phyloP scores from a whole-genome alignment of 2,113 vertebrate species.

The Callospermophilus lateralis region DNA sequence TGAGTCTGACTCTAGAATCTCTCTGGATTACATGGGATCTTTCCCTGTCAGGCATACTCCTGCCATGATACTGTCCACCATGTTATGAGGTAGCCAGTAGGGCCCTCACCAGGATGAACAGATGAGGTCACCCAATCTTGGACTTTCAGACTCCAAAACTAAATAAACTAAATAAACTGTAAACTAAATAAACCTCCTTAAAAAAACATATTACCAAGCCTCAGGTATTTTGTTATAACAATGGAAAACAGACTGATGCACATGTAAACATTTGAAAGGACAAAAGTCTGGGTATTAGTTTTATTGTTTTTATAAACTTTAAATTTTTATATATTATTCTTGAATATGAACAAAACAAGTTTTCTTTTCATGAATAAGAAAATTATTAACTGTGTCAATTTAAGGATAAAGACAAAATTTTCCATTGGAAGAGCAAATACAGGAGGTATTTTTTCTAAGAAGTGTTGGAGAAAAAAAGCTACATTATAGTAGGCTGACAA shows the following conservation, averaged over 20 bases:
- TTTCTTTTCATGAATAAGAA: slow-evolving; percentile 27
- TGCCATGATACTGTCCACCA: neutral
- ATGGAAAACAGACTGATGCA: neutral
- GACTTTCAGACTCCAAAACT: neutral
- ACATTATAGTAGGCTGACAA: neutral
- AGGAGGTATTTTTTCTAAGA: slow-evolving; percentile 32
- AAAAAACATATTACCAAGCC: neutral
- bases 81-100: neutral
- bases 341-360: neutral
- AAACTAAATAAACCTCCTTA: neutral
- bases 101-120: neutral
- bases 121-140: neutral
- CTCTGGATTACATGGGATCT: neutral
- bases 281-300: slow-evolving; percentile 3
- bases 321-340: too few species aligned
- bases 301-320: slow-evolving; percentile 16
- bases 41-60: neutral
- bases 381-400: slow-evolving; percentile 34
- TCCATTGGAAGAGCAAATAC: neutral
- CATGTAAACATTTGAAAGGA: slow-evolving; percentile 9
- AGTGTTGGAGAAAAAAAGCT: neutral
- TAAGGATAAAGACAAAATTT: slow-evolving; percentile 51
- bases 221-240: neutral
- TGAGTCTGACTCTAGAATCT: neutral
- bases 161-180: too few species aligned